These are phyloP conservation scores for Stramonita haemastoma DNA, from an alignment of 2,888 invertebrate genomes.

Conservation along the genomic window DNA sequence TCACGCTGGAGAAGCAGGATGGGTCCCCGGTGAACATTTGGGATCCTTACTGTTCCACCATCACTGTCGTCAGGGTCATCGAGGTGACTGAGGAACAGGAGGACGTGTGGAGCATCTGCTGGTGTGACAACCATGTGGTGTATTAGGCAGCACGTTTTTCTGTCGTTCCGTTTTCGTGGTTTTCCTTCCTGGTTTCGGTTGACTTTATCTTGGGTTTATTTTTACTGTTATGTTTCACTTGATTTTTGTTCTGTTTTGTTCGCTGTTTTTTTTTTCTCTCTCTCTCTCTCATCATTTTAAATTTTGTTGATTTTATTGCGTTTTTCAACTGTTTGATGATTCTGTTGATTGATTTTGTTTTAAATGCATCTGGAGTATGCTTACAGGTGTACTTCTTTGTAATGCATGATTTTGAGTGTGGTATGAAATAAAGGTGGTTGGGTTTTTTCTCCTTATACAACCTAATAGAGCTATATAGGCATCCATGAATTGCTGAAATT, in stretches of 20 bases:
- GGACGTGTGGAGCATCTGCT: conserved; percentile 23
- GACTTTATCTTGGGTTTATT: not conserved
- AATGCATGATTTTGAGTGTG: no score
- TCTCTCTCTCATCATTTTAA: no score
- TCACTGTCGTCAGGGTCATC: conserved; percentile 6
- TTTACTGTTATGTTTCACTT: not conserved
- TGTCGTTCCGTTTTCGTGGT: not conserved
- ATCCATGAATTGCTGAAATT: no score
- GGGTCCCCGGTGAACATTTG: not conserved
- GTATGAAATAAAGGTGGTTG: no score
- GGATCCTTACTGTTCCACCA: not conserved
- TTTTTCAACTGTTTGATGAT: no score
- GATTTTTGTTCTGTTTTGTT: not conserved
- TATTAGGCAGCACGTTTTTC: not conserved
- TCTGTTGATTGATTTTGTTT: no score
- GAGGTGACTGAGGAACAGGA: not conserved
- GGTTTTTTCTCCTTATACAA: no score
- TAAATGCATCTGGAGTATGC: no score
- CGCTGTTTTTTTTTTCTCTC: not conserved
- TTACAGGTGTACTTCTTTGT: no score
- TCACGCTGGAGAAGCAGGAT: conserved; percentile 8
- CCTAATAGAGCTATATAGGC: no score
- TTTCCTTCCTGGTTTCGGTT: not conserved
- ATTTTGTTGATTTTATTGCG: no score
- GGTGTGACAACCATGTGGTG: conserved; percentile 28